phyloP scores from a whole-genome alignment of 37 sponge, comb jelly and placozoan genomes.

The Agelas oroides region DNA sequence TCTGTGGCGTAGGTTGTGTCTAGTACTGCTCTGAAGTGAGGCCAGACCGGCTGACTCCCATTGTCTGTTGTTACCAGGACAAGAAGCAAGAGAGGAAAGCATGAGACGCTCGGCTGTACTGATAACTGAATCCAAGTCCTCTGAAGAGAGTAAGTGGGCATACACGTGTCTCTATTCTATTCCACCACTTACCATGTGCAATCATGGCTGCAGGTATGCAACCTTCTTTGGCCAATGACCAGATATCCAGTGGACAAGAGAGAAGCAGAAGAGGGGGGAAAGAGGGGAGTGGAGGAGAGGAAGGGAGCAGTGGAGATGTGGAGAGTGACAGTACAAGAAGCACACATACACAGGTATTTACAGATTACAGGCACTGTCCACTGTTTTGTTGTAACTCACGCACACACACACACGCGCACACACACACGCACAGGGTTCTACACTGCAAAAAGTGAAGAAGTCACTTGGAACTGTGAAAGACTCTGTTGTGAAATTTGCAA shows the following conservation, averaged over 20 bases:
- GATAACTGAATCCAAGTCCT: background rate
- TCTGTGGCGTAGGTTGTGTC: background rate
- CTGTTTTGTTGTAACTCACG: too few species aligned
- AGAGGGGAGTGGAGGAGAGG: background rate
- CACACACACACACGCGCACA: too few species aligned
- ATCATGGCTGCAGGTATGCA: background rate
- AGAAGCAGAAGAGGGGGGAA: slow-evolving; percentile 1
- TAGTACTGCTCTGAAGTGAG: background rate
- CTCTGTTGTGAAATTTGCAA: slow-evolving; percentile 14
- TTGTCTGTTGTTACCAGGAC: background rate
- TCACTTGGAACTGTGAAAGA: slow-evolving; percentile 18
- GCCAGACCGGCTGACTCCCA: background rate
- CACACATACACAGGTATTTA: too few species aligned
- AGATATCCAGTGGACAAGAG: background rate
- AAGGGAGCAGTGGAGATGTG: background rate
- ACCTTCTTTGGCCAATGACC: background rate
- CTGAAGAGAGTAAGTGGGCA: too few species aligned
- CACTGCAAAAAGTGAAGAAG: background rate
- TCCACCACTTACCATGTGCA: too few species aligned
- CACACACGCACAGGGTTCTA: background rate
- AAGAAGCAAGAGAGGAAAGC: slow-evolving; percentile 4
- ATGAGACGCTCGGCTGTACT: background rate
- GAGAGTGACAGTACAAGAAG: background rate
- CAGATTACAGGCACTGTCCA: too few species aligned
- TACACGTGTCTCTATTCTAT: background rate